These are phyloP conservation scores for Graphium colonna DNA, from an alignment of 2,888 invertebrate genomes.

Conservation along the genomic window DNA sequence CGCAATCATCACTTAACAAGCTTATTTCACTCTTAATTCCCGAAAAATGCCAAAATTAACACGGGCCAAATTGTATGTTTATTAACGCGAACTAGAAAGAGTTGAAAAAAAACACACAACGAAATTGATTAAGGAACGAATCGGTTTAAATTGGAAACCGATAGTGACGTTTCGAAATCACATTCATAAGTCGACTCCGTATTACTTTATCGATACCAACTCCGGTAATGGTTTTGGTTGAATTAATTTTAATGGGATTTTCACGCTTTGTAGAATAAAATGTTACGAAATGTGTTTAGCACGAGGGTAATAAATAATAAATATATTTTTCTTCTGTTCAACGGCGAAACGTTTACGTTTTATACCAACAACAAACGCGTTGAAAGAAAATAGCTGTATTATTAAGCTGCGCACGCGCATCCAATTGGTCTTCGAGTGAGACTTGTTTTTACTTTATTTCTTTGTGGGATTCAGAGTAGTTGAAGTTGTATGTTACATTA, in stretches of 20 bases:
- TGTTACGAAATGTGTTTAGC: conserved; percentile 74
- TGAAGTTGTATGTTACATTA: conserved; percentile 11
- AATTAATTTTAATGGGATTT: conserved; percentile 79
- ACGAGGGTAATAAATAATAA: conserved; percentile 66
- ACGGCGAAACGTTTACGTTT: conserved; percentile 35
- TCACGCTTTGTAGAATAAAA: conserved; percentile 76
- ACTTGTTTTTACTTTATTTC: conserved; percentile 24
- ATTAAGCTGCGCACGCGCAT: conserved; percentile 60
- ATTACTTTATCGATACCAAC: conserved; percentile 78
- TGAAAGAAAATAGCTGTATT: conserved; percentile 38
- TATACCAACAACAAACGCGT: conserved; percentile 55
- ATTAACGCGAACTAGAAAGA: conserved; percentile 61
- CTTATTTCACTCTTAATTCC: conserved; percentile 30
- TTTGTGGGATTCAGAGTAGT: conserved; percentile 2
- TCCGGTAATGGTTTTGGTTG: conserved; percentile 76
- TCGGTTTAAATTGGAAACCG: conserved; percentile 79
- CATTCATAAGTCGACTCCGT: conserved; percentile 76
- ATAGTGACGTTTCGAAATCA: conserved; percentile 79
- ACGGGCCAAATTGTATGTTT: conserved; percentile 59
- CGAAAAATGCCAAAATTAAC: conserved; percentile 51
- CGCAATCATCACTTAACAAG: conserved; percentile 10
- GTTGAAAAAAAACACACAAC: conserved; percentile 69
- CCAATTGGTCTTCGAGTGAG: conserved; percentile 36
- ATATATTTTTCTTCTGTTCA: conserved; percentile 35
- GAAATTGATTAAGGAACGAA: conserved; percentile 80